phyloP scores from a whole-genome alignment of 2,113 vertebrate genomes.

The Platysternon megacephalum region DNA sequence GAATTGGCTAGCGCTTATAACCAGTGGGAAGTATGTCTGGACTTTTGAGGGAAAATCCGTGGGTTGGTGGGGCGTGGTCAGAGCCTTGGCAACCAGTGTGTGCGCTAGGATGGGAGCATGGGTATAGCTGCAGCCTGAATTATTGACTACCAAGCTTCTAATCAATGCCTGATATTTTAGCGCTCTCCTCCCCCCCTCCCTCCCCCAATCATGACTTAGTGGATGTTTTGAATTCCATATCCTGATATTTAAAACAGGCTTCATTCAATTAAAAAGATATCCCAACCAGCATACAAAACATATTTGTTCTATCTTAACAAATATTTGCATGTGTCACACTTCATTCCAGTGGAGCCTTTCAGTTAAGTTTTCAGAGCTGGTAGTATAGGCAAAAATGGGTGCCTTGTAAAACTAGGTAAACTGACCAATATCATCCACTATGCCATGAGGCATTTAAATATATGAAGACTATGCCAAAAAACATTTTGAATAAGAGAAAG shows the following conservation, averaged over 20 bases:
- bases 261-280: background rate
- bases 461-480: background rate
- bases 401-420: background rate
- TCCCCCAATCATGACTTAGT: no score
- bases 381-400: background rate
- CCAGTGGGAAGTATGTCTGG: rapidly evolving
- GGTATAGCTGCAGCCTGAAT: background rate
- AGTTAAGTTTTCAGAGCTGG: background rate
- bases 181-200: rapidly evolving
- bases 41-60: background rate
- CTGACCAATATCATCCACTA: background rate
- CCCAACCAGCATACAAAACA: background rate
- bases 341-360: background rate
- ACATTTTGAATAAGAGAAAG: background rate
- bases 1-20: background rate
- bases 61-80: background rate
- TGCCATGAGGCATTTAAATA: background rate
- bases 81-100: background rate
- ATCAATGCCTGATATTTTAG: background rate
- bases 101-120: background rate
- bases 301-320: background rate
- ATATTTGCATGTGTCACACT: background rate
- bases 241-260: background rate
- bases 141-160: background rate
- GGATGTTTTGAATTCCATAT: background rate